Evolutionary conservation across 53 echinoderm and acorn worm genomes (phyloP).

Genomic region (Paracentrotus lividus): DNA sequence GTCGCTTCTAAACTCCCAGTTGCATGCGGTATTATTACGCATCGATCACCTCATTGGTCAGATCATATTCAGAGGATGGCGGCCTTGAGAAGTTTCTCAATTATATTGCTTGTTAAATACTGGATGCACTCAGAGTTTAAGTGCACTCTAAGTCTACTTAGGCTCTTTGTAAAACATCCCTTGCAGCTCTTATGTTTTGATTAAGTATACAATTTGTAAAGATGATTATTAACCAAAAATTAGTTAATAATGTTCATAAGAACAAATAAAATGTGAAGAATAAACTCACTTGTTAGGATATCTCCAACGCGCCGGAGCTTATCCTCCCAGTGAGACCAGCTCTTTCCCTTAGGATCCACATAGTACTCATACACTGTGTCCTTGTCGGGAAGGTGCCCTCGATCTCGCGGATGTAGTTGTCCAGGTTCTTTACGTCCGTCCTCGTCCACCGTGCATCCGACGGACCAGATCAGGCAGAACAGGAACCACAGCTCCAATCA

Average conservation of each 20-base stretch:
- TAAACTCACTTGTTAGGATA: slow-evolving; percentile 89
- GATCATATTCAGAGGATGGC: no score
- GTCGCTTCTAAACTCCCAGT: no score
- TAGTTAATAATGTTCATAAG: neutral
- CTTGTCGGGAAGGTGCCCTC: slow-evolving; percentile 99
- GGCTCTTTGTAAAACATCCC: no score
- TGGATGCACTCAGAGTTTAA: no score
- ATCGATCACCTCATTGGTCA: no score
- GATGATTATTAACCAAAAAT: no score
- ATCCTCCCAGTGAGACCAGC: slow-evolving; percentile 97
- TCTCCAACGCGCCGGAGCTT: slow-evolving; percentile 96
- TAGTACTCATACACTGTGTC: slow-evolving; percentile 98
- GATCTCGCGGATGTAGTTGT: slow-evolving; percentile 98
- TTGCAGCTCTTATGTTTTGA: no score
- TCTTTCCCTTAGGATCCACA: slow-evolving; percentile 95
- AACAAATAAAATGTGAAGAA: neutral
- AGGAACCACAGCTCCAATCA: slow-evolving; percentile 99
- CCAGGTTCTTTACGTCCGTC: slow-evolving; percentile 97
- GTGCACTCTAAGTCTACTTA: no score
- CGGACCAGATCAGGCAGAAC: slow-evolving; percentile 98
- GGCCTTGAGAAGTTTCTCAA: no score
- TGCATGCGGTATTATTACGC: no score
- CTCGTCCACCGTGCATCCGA: slow-evolving; percentile 95
- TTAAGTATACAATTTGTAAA: no score
- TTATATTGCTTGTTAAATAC: no score